These are phyloP conservation scores for Apantesis nais DNA, from an alignment of 2,888 invertebrate genomes.

Conservation along the genomic window DNA sequence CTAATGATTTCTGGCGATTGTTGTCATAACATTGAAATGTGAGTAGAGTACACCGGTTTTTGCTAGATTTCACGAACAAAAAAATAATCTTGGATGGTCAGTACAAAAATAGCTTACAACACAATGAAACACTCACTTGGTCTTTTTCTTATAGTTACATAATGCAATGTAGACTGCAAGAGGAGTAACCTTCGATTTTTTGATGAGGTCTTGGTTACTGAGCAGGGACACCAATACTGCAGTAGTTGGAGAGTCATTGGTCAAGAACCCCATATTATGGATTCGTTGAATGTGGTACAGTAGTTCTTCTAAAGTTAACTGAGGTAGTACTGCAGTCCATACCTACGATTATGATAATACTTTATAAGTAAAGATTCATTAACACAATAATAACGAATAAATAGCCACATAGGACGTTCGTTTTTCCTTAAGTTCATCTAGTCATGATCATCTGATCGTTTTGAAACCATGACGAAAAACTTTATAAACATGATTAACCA, in stretches of 20 bases:
- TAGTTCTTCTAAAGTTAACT: slow-evolving; percentile 81
- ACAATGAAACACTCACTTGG: slow-evolving; percentile 80
- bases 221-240: slow-evolving; percentile 82
- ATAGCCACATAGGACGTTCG: not conserved
- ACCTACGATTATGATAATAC: slow-evolving; percentile 71
- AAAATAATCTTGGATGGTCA: not conserved
- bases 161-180: slow-evolving; percentile 86
- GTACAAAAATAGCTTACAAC: not conserved
- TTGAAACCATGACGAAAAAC: not conserved
- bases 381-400: not conserved
- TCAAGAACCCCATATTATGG: slow-evolving; percentile 87
- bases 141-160: slow-evolving; percentile 87
- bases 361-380: not conserved
- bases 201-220: slow-evolving; percentile 75
- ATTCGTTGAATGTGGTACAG: slow-evolving; percentile 86
- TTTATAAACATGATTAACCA: not conserved
- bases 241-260: slow-evolving; percentile 78
- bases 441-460: not conserved
- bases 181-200: slow-evolving; percentile 73
- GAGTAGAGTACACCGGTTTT: not conserved
- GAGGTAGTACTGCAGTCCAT: slow-evolving; percentile 86
- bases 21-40: not conserved
- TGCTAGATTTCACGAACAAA: not conserved
- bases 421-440: not conserved
- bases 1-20: not conserved